phyloP scores from a whole-genome alignment of 2,888 invertebrate species.

The Platerodrilus igneus region DNA sequence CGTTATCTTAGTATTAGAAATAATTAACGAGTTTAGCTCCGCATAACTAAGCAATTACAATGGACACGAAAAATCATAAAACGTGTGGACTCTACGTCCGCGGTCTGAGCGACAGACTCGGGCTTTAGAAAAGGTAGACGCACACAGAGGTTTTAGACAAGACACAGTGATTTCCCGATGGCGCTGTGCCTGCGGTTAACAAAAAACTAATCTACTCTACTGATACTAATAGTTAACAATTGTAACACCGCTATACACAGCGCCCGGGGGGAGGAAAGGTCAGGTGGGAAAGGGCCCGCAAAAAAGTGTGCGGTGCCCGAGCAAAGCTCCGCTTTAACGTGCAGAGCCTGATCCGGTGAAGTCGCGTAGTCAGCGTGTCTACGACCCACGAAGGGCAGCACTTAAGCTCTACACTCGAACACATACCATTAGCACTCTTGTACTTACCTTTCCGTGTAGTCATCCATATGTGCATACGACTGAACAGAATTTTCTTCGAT shows the following conservation, averaged over 20 bases:
- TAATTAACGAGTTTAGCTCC: no score
- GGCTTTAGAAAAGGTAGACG: slow-evolving; percentile 62
- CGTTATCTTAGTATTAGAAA: no score
- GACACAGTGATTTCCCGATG: slow-evolving; percentile 63
- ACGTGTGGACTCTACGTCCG: slow-evolving; percentile 20
- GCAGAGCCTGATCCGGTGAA: slow-evolving; percentile 42
- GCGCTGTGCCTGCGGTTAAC: slow-evolving; percentile 48
- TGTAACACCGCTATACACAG: slow-evolving; percentile 23
- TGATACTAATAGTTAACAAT: no score
- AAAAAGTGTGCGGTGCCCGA: slow-evolving; percentile 48
- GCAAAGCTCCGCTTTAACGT: slow-evolving; percentile 43
- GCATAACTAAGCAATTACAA: no score
- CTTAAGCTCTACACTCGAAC: slow-evolving; percentile 35
- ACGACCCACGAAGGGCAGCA: slow-evolving; percentile 28
- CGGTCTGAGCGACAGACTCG: slow-evolving; percentile 45
- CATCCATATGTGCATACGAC: slow-evolving; percentile 94
- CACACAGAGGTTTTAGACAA: slow-evolving; percentile 89
- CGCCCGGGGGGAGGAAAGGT: slow-evolving; percentile 33
- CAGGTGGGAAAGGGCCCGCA: slow-evolving; percentile 38
- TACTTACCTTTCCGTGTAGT: slow-evolving; percentile 97
- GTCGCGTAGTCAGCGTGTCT: slow-evolving; percentile 38
- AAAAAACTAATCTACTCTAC: no score
- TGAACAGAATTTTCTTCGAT: slow-evolving; percentile 98
- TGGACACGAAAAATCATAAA: slow-evolving; percentile 13
- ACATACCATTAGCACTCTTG: slow-evolving; percentile 15